Conservation (phyloP, 2,797 vertebrate genomes). For the Phrynocephalus forsythii region DNA sequence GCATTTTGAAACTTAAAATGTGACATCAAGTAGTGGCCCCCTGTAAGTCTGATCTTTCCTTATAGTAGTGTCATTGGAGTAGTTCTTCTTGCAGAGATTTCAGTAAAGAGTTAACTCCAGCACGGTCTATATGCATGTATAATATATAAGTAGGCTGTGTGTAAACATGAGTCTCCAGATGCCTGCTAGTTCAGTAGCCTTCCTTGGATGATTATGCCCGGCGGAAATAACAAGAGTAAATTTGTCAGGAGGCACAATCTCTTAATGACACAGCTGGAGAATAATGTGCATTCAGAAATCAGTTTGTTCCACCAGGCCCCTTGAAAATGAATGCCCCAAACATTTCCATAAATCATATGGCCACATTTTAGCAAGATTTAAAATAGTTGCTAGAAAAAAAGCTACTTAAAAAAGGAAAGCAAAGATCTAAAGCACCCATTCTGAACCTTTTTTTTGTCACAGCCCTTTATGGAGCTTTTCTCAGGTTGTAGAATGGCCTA, state of each 20-base stretch:
- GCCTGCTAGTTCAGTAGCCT: neutral
- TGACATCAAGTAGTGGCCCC: no score
- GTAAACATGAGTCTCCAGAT: constrained; percentile 6
- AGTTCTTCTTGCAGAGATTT: neutral
- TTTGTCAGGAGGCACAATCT: constrained; percentile 11
- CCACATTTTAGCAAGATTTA: fast-evolving
- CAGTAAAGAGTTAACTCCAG: neutral
- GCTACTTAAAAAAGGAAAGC: neutral
- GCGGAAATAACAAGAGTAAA: neutral
- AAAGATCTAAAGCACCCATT: neutral
- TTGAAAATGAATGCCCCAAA: constrained; percentile 6
- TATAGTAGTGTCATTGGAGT: no score
- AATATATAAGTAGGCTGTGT: neutral
- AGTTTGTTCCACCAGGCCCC: constrained; percentile 32
- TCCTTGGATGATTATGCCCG: constrained; percentile 12
- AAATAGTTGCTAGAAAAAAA: neutral
- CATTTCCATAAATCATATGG: constrained; percentile 5
- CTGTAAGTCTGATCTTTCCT: neutral
- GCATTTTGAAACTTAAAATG: neutral
- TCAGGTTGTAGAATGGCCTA: no score
- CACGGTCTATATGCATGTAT: neutral
- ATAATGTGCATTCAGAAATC: constrained; percentile 25
- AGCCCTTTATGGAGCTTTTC: no score
- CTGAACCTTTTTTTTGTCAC: no score
- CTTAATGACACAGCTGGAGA: neutral